Conservation (phyloP, 2,113 vertebrate species). For the Gasterosteus aculeatus region DNA sequence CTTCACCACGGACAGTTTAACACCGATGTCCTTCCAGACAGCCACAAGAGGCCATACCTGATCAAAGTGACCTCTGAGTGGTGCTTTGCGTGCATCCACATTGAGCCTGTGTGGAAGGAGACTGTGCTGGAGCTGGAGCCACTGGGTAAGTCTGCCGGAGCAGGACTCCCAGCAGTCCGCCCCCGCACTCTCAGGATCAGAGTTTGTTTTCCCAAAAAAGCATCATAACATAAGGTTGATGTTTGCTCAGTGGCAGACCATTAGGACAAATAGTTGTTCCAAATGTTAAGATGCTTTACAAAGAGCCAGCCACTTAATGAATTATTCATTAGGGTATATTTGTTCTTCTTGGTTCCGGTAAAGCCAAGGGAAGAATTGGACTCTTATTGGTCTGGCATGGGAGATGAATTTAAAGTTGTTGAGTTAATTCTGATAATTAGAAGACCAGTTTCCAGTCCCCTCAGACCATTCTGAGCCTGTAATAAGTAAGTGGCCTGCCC, state of each 20-base stretch:
- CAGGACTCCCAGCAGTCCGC: background rate
- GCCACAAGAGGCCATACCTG: slow-evolving; percentile 92
- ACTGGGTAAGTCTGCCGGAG: slow-evolving; percentile 78
- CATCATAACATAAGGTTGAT: slow-evolving; percentile 8
- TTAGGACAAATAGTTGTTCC: slow-evolving; percentile 25
- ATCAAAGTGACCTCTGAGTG: slow-evolving; percentile 96
- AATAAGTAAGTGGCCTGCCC: background rate
- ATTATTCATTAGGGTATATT: slow-evolving; percentile 34
- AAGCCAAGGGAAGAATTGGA: slow-evolving; percentile 15
- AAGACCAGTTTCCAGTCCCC: background rate
- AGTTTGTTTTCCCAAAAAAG: slow-evolving; percentile 13
- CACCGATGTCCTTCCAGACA: slow-evolving; percentile 90
- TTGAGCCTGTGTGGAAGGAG: slow-evolving; percentile 96
- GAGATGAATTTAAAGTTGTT: slow-evolving; percentile 25
- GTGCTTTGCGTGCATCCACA: slow-evolving; percentile 95
- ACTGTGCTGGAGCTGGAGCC: slow-evolving; percentile 88
- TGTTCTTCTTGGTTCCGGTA: background rate
- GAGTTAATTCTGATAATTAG: slow-evolving; percentile 5
- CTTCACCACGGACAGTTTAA: slow-evolving; percentile 90
- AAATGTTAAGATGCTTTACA: slow-evolving; percentile 21
- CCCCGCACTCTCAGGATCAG: background rate
- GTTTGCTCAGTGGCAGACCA: slow-evolving; percentile 13
- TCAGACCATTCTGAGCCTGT: background rate
- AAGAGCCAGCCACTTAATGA: slow-evolving; percentile 9
- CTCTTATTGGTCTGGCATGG: background rate